These are phyloP conservation scores for Molorchus minor DNA, from an alignment of 2,888 invertebrate genomes.

Conservation along the genomic window DNA sequence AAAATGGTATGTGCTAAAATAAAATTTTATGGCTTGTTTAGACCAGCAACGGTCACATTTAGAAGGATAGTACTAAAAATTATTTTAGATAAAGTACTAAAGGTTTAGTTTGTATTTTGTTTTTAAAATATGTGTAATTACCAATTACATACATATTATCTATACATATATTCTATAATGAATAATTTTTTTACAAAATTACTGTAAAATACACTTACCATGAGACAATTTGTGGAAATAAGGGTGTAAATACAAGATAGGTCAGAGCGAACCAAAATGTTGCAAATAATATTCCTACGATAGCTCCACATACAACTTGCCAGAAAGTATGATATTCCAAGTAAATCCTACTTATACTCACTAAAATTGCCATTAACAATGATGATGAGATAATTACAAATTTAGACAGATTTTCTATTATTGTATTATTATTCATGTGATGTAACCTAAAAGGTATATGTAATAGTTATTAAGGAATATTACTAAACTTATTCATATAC, in stretches of 20 bases:
- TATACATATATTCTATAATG: no score
- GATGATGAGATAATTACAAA: conserved; percentile 72
- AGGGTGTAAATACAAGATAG: conserved; percentile 81
- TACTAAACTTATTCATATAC: neutral
- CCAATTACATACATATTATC: no score
- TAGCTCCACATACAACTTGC: conserved; percentile 83
- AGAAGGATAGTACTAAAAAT: no score
- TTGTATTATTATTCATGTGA: conserved; percentile 81
- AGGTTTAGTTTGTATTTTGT: no score
- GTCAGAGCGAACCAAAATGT: conserved; percentile 84
- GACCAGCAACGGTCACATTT: no score
- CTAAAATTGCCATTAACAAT: conserved; percentile 68
- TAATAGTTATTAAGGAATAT: conserved; percentile 3
- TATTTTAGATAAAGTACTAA: no score
- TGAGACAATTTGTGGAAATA: conserved; percentile 85
- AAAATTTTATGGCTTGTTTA: no score
- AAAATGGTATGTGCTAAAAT: no score
- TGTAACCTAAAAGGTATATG: conserved; percentile 72
- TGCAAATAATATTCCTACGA: conserved; percentile 77
- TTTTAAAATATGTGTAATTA: no score
- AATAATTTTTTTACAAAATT: no score
- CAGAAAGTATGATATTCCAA: conserved; percentile 84
- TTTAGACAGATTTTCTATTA: conserved; percentile 79
- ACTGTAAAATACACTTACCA: conserved; percentile 85
- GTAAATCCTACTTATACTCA: conserved; percentile 80